Conservation (phyloP, 1,140 invertebrate species). For the Aphelenchoides avenae region DNA sequence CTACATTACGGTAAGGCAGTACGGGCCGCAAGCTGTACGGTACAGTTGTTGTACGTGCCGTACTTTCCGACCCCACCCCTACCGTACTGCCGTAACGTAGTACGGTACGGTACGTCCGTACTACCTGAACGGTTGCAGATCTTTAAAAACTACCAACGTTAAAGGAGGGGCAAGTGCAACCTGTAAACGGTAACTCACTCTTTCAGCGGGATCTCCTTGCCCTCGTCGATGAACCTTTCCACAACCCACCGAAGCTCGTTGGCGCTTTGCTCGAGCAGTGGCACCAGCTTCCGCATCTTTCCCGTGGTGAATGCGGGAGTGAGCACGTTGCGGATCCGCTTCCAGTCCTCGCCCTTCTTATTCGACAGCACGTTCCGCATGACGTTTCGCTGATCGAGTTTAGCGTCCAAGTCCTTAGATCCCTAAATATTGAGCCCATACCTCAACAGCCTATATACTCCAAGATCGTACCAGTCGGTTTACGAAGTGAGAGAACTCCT, state of each 20-base stretch:
- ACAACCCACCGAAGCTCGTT: slow-evolving; percentile 5
- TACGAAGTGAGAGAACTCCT: slow-evolving; percentile 21
- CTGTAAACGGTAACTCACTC: too few species aligned
- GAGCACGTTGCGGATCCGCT: slow-evolving; percentile 22
- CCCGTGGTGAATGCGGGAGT: slow-evolving; percentile 32
- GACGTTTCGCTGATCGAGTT: slow-evolving; percentile 3
- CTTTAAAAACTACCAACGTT: too few species aligned
- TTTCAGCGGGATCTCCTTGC: slow-evolving; percentile 1
- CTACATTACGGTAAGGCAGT: too few species aligned
- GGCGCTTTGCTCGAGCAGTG: background rate
- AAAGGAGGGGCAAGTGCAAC: too few species aligned
- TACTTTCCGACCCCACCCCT: too few species aligned
- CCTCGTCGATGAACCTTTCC: background rate
- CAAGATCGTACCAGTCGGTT: slow-evolving; percentile 16
- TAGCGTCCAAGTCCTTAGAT: background rate
- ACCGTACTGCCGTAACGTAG: too few species aligned
- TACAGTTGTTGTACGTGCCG: too few species aligned
- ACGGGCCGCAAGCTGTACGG: too few species aligned
- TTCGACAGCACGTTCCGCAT: slow-evolving; percentile 14
- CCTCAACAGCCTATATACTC: background rate
- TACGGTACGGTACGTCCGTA: too few species aligned
- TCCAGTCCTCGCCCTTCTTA: slow-evolving; percentile 23
- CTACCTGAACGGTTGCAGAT: too few species aligned
- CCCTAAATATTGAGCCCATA: background rate
- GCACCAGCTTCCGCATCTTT: slow-evolving; percentile 20